phyloP scores from a whole-genome alignment of 1,140 invertebrate genomes.

The Aphelenchoides besseyi region DNA sequence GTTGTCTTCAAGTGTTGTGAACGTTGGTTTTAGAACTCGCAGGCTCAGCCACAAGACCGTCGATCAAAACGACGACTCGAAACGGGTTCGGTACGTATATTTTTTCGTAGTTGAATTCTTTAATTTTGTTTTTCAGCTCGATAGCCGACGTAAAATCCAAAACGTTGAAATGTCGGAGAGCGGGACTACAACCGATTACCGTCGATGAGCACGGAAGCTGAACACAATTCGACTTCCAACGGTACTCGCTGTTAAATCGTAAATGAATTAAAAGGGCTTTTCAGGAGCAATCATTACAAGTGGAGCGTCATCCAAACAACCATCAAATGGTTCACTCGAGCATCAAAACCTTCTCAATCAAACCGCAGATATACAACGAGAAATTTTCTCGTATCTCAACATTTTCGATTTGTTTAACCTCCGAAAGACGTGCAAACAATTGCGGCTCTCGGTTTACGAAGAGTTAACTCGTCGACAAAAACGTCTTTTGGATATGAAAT shows the following conservation, averaged over 20 bases:
- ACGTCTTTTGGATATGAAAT: background rate
- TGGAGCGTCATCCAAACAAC: too few relatives aligned
- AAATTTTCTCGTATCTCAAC: background rate
- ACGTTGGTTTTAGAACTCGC: background rate
- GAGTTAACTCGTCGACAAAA: background rate
- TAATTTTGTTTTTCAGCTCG: background rate
- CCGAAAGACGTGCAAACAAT: background rate
- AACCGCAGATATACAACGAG: background rate
- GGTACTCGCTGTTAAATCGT: too few relatives aligned
- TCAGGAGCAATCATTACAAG: too few relatives aligned
- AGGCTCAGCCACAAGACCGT: background rate
- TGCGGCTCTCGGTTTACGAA: background rate
- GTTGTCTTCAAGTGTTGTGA: background rate
- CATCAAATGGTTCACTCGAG: background rate
- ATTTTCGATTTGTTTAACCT: background rate
- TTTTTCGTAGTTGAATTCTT: background rate
- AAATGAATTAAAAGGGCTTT: too few relatives aligned
- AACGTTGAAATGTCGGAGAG: background rate
- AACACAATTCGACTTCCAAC: background rate
- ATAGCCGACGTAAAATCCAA: background rate
- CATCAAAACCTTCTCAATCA: background rate
- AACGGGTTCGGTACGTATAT: background rate
- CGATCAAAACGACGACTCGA: background rate
- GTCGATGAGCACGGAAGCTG: background rate
- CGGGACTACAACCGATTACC: background rate